phyloP scores from a whole-genome alignment of 2,113 vertebrate species.

The Anas platyrhynchos region DNA sequence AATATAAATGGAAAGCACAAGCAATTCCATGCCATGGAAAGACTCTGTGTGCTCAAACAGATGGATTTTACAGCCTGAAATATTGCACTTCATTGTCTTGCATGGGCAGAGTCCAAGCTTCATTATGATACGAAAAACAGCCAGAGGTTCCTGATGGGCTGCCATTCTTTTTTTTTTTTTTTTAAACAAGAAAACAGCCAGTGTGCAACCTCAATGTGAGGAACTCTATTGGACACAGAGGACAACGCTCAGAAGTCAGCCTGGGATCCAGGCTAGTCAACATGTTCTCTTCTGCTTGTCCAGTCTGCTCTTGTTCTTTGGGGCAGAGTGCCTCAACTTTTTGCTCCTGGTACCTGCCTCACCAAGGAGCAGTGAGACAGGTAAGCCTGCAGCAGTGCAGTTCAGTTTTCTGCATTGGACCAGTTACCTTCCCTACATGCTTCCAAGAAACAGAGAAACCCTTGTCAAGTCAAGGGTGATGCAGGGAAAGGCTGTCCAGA shows the following conservation, averaged over 20 bases:
- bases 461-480: background rate
- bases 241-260: background rate
- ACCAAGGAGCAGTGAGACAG: too few relatives aligned
- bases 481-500: background rate
- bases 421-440: background rate
- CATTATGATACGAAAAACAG: background rate
- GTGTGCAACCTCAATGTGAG: background rate
- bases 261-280: background rate
- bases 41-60: constrained; percentile 23
- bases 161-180: background rate
- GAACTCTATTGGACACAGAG: background rate
- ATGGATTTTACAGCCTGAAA: constrained; percentile 59
- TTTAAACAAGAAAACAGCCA: background rate
- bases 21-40: constrained; percentile 7
- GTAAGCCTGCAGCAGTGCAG: background rate
- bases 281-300: background rate
- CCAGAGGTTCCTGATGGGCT: background rate
- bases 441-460: background rate
- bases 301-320: background rate
- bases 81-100: constrained; percentile 38
- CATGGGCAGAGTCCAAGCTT: constrained; percentile 15
- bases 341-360: background rate
- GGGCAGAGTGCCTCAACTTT: background rate
- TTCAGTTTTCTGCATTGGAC: background rate
- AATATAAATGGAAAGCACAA: constrained; percentile 37